Conservation (phyloP, 2,113 vertebrate species). For the Ophthalmolycus amberensis region DNA sequence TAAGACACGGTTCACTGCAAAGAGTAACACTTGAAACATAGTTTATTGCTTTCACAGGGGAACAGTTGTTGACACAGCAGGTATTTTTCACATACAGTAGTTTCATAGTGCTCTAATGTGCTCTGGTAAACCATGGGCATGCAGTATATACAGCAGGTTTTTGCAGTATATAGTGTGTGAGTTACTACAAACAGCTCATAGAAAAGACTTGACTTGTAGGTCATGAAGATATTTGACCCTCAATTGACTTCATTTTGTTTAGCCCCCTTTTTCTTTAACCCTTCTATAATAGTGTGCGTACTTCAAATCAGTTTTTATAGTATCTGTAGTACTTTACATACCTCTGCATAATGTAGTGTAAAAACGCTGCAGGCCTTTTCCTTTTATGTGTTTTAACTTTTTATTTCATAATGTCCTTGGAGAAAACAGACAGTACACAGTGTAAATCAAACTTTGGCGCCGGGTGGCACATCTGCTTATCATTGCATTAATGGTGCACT, state of each 20-base stretch:
- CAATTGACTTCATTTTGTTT: slow-evolving; percentile 47
- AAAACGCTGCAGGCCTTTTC: slow-evolving; percentile 41
- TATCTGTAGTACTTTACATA: slow-evolving; percentile 28
- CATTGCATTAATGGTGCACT: slow-evolving; percentile 73
- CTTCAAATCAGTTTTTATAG: slow-evolving; percentile 20
- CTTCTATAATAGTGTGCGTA: slow-evolving; percentile 6
- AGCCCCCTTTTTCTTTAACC: slow-evolving; percentile 15
- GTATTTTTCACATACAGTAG: neutral
- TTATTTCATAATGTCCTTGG: slow-evolving; percentile 60
- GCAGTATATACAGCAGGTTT: neutral
- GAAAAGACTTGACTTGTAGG: slow-evolving; percentile 31
- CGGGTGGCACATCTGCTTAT: slow-evolving; percentile 76
- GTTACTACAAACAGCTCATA: slow-evolving; percentile 1
- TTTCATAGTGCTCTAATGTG: neutral
- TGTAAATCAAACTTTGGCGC: slow-evolving; percentile 63
- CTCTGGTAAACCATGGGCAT: neutral
- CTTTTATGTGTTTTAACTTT: slow-evolving; percentile 38
- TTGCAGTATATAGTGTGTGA: neutral
- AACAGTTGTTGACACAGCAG: neutral
- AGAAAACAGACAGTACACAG: slow-evolving; percentile 55
- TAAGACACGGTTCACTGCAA: neutral
- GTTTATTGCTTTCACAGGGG: slow-evolving; percentile 31
- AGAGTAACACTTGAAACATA: neutral
- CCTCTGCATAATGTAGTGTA: slow-evolving; percentile 30
- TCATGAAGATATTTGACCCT: slow-evolving; percentile 52